These are phyloP conservation scores for Tolypeutes matacus DNA, from an alignment of 2,797 vertebrate species.

Conservation along the genomic window DNA sequence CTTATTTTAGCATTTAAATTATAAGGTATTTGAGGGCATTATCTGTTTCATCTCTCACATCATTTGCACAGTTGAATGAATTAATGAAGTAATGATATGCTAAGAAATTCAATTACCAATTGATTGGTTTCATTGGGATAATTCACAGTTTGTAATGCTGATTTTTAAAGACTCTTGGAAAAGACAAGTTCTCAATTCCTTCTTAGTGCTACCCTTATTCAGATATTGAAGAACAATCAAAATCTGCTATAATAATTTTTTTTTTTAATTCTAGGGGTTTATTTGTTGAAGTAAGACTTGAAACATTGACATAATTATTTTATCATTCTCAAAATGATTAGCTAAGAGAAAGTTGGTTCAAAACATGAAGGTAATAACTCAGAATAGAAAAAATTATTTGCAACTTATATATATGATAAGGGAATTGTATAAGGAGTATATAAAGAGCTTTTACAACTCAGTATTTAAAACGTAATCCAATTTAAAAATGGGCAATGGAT, in stretches of 20 bases:
- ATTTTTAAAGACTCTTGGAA: not conserved
- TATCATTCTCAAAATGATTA: not conserved
- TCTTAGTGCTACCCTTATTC: not conserved
- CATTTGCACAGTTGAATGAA: not conserved
- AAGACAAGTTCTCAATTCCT: not conserved
- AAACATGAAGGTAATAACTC: not conserved
- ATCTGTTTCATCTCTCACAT: not conserved
- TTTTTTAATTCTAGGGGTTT: not conserved
- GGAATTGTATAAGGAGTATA: not conserved
- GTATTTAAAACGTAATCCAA: not conserved
- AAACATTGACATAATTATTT: not conserved
- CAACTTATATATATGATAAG: not conserved
- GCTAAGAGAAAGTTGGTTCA: not conserved
- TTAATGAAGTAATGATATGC: constrained; percentile 3
- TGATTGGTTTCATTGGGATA: not conserved
- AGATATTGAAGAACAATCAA: not conserved
- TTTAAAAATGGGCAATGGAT: not conserved
- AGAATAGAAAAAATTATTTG: not conserved
- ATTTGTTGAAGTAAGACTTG: constrained; percentile 27
- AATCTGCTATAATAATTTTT: not conserved
- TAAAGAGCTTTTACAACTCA: not conserved
- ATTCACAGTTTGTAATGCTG: not conserved
- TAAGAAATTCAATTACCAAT: constrained; percentile 34
- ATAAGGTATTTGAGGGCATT: not conserved
- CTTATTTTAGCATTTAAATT: constrained; percentile 23